Evolutionary conservation across 2,113 vertebrate species (phyloP), one percentile per base, ranked within the genome.

Genomic region (Spermophilus dauricus): DNA sequence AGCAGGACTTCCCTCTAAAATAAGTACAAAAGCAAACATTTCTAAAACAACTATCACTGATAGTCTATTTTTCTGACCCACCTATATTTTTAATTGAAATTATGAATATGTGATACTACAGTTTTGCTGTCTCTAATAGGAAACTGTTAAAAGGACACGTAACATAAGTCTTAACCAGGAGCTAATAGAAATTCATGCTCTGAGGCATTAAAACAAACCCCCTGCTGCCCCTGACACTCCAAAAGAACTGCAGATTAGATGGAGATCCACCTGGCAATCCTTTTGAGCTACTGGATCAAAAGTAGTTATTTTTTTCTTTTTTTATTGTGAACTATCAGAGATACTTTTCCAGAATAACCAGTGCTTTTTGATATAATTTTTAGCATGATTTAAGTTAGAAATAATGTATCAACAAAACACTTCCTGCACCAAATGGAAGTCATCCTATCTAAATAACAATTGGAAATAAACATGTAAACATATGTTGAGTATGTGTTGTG

Each of bases 61-160:
- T 18, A 83, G 16, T 70, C 42, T 72, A 53, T 65, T 95, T 80
- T 67, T 73, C 37, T 26, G 22, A 63, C 8, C 24, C 28, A 18
- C 72, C 26, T 63, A 37, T 61, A 70, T 76, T 91, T 86, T 96
- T 56, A 28, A 70, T 90, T 8, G 81, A 53, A 89, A 48, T 77
- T 28, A 39, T 88, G 32, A 95, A 93, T 73, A 34, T 81, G 3
- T 86, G 94, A 86, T 77, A 51, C 17, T 77, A 87, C 8, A 96
- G 34, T 94, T 93, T 83, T 89, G 67, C 11, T 86, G 11, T n/a
- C 53, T 88, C 77, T 30, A 91, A 70, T 45, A 82, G 76, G 17
- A 96, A 95, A 63, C 7, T 87, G 56, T 88, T 61, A 92, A 53
- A 95, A 97, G 76, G 26, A 92, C n/a, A 91, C 53, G 24, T 82